Conservation (phyloP, 2,888 invertebrate species). For the Agriopis aurantiaria region DNA sequence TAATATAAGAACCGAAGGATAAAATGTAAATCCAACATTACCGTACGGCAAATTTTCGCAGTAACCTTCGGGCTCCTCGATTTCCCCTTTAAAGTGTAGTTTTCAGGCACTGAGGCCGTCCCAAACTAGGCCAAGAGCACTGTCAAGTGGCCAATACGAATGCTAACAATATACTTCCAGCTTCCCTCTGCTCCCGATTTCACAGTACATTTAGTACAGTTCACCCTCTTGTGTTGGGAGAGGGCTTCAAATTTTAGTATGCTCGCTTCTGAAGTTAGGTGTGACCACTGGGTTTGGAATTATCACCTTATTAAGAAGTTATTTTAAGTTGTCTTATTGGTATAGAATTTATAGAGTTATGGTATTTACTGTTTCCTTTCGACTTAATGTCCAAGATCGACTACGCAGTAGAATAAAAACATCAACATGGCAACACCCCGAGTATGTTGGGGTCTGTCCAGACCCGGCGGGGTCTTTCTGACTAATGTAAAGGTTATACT, state of each 20-base stretch:
- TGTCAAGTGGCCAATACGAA: slow-evolving; percentile 29
- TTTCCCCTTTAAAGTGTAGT: slow-evolving; percentile 10
- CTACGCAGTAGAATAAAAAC: too few relatives aligned
- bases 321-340: too few relatives aligned
- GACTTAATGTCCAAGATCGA: too few relatives aligned
- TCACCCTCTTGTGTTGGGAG: neutral
- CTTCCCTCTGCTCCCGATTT: slow-evolving; percentile 16
- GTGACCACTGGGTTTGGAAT: too few relatives aligned
- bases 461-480: too few relatives aligned
- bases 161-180: slow-evolving; percentile 22
- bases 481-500: too few relatives aligned
- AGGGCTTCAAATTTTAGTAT: neutral
- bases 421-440: too few relatives aligned
- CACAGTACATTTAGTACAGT: slow-evolving; percentile 11
- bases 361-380: too few relatives aligned
- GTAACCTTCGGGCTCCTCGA: slow-evolving; percentile 22
- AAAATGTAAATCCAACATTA: slow-evolving; percentile 26
- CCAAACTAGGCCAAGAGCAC: slow-evolving; percentile 27
- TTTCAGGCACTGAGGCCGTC: slow-evolving; percentile 20
- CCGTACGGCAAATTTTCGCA: slow-evolving; percentile 8
- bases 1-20: slow-evolving; percentile 1
- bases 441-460: too few relatives aligned
- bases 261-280: neutral
- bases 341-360: too few relatives aligned
- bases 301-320: too few relatives aligned